phyloP scores from a whole-genome alignment of 2,888 invertebrate genomes.

The Globia sparganii region DNA sequence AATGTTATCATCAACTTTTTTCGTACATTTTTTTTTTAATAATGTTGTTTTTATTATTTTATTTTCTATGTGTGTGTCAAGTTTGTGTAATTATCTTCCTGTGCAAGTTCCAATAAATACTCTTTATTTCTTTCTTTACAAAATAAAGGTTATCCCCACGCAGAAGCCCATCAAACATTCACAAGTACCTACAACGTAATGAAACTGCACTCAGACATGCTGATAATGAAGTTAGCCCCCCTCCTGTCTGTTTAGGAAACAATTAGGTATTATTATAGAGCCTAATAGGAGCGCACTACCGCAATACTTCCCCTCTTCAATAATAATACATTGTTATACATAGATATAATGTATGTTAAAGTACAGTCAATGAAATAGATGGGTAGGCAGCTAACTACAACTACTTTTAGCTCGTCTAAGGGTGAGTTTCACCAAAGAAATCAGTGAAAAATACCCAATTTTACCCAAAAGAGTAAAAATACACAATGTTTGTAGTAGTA shows the following conservation, averaged over 20 bases:
- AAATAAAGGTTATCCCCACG: constrained; percentile 1
- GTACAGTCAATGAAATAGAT: not conserved
- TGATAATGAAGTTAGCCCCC: constrained; percentile 81
- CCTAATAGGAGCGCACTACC: constrained; percentile 73
- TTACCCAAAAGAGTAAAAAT: not conserved
- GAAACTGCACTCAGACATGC: constrained; percentile 69
- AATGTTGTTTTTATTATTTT: not conserved
- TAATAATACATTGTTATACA: constrained; percentile 21
- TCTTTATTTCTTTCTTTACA: too few species aligned
- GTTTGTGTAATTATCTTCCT: not conserved
- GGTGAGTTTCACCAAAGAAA: not conserved
- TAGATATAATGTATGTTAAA: not conserved
- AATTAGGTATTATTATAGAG: constrained; percentile 87
- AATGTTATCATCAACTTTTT: not conserved
- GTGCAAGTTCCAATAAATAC: not conserved
- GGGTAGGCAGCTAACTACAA: not conserved
- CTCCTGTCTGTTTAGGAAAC: constrained; percentile 88
- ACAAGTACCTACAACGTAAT: constrained; percentile 49
- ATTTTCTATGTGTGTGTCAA: not conserved
- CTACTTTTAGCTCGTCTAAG: too few species aligned
- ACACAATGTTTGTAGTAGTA: not conserved
- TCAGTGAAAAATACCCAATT: not conserved
- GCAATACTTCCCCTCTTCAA: constrained; percentile 43
- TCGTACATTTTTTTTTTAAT: not conserved
- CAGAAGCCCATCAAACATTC: constrained; percentile 4